Evolutionary conservation across 2,888 invertebrate species (phyloP).

Genomic region (Dorcus hopei): DNA sequence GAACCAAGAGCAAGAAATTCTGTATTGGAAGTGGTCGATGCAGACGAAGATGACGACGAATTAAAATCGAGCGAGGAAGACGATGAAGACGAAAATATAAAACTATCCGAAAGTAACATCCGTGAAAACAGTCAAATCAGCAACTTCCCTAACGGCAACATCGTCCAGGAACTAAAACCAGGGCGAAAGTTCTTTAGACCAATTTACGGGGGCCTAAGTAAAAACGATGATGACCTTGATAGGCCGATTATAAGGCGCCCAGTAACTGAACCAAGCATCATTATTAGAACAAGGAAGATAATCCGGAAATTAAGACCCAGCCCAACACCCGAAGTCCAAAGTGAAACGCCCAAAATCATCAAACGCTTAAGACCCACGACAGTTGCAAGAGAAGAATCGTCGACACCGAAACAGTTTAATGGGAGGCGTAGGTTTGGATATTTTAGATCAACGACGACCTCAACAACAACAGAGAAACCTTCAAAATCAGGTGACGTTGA

Average conservation of each 20-base stretch:
- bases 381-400: background rate
- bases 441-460: too few species aligned
- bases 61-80: slow-evolving; percentile 23
- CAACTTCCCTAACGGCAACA: slow-evolving; percentile 23
- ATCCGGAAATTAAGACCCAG: slow-evolving; percentile 38
- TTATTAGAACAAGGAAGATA: slow-evolving; percentile 41
- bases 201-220: background rate
- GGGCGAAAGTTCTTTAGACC: slow-evolving; percentile 3
- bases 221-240: slow-evolving; percentile 6
- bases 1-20: too few species aligned
- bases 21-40: background rate
- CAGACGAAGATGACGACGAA: slow-evolving; percentile 21
- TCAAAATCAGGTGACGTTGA: too few species aligned
- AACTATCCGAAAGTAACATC: slow-evolving; percentile 48
- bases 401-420: too few species aligned
- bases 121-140: slow-evolving; percentile 45
- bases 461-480: too few species aligned
- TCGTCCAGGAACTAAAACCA: slow-evolving; percentile 17
- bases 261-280: slow-evolving; percentile 33
- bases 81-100: slow-evolving; percentile 47
- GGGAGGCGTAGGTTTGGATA: too few species aligned
- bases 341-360: slow-evolving; percentile 19
- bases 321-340: slow-evolving; percentile 14
- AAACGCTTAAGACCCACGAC: slow-evolving; percentile 20
- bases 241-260: slow-evolving; percentile 1